Conservation (phyloP, 2,113 vertebrate species). For the Leucoraja erinaceus region DNA sequence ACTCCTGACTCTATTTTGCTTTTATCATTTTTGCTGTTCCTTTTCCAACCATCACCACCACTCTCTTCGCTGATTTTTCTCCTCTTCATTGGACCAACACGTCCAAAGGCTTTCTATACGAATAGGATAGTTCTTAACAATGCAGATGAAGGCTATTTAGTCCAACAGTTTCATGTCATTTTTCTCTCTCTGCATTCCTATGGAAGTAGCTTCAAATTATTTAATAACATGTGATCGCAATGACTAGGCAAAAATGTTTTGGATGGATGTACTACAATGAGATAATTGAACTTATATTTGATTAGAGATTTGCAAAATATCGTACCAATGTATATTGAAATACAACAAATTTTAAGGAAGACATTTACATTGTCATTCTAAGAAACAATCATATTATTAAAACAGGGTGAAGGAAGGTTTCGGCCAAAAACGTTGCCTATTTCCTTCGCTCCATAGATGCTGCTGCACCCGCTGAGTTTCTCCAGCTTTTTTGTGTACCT, state of each 20-base stretch:
- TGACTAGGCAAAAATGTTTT: background rate
- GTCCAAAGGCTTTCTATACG: background rate
- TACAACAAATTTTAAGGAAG: background rate
- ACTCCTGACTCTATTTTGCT: background rate
- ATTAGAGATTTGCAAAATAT: background rate
- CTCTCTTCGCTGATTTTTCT: background rate
- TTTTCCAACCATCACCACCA: background rate
- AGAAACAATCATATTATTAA: background rate
- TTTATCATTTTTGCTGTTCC: no score
- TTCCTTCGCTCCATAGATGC: no score
- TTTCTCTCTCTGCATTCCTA: no score
- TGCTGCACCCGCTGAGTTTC: no score
- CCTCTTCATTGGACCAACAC: background rate
- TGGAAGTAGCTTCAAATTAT: background rate
- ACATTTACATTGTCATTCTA: background rate
- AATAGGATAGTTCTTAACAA: background rate
- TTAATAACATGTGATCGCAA: background rate
- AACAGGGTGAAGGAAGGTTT: no score
- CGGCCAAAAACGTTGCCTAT: no score
- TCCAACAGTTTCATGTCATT: no score
- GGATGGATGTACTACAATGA: background rate
- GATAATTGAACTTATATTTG: background rate
- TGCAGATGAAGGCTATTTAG: no score
- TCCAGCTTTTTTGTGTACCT: no score
- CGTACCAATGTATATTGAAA: background rate